Percentiles rank a stretch among this genome's conserved stretches.
phyloP scores from a whole-genome alignment of 2,113 vertebrate genomes.

The Calonectris borealis region DNA sequence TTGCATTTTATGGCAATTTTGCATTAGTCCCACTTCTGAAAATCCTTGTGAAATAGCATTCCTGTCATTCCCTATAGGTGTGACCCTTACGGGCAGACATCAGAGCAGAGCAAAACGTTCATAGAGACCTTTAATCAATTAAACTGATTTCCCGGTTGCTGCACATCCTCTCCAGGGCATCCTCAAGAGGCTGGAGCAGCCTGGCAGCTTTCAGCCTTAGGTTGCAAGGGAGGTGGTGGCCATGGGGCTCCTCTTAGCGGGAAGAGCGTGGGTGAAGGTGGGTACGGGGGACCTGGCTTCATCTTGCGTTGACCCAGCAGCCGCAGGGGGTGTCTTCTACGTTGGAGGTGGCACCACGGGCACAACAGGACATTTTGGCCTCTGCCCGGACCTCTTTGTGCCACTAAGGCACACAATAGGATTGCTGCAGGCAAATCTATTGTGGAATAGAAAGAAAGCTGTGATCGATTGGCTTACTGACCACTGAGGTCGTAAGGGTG shows the following conservation, averaged over 20 bases:
- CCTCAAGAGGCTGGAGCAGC: not conserved
- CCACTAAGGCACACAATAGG: not conserved
- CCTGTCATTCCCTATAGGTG: no score
- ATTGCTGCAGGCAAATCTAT: not conserved
- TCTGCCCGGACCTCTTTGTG: not conserved
- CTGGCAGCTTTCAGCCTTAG: not conserved
- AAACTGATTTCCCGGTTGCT: not conserved
- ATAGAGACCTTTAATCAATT: not conserved
- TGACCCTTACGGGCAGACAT: not conserved
- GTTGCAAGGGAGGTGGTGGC: not conserved
- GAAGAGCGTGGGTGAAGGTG: accelerated
- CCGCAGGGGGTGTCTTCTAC: accelerated
- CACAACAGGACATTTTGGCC: not conserved
- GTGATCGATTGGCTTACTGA: not conserved
- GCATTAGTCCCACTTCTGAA: not conserved
- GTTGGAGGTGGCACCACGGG: not conserved
- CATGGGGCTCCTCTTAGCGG: accelerated
- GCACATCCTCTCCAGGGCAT: not conserved
- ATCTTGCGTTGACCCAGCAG: not conserved
- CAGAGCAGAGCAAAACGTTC: not conserved
- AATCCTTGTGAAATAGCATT: not conserved
- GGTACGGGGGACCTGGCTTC: accelerated
- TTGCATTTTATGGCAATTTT: not conserved
- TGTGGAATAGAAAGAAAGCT: not conserved
- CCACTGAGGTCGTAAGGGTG: not conserved